Evolutionary conservation across 2,888 invertebrate species (phyloP), one percentile per base, ranked within the genome.

Genomic region (Phortica magna): DNA sequence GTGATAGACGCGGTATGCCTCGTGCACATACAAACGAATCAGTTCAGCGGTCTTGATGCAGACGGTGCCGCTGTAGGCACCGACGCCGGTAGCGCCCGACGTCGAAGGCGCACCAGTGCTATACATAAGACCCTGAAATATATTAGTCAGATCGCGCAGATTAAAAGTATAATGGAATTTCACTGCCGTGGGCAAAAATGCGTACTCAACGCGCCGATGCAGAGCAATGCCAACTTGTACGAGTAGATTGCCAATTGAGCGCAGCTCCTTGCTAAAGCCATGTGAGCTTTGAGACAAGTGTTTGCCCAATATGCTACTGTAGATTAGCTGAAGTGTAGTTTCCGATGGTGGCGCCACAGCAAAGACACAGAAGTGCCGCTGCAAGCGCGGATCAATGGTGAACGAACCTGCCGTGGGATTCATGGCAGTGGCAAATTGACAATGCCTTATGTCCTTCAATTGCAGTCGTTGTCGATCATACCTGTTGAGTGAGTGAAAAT

Each of bases 361-460:
- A 89, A 97, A 97, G 0, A 96, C 96, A 83, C 96, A 95, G 91
- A 97, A 97, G 89, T 97, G 97, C 73, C 97, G 93, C 90, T 98
- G 98, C 9, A 99, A 93, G 12, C 99, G 94, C 0, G 98, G 94
- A 93, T 98, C 97, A 78, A 99, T 98, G 42, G 97, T 97, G 90
- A 98, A 98, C 75, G 97, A 97, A n/a, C 99, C 99, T 17, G 98
- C 97, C 0, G 98, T 98, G 0, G 98, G 99, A 92, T 98, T 98
- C 98, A 99, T 98, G 91, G 97, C 97, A 7, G 98, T 96, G 39
- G 98, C 95, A 91, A 98, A 98, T 93, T 98, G 98, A 74, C 98
- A 97, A 90, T 98, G 97, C 79, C 96, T 95, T 83, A 99, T 97
- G 78, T 98, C 98, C 91, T 98, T 98, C 41, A 98, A 74, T 53